Evolutionary conservation across 2,888 invertebrate genomes (phyloP), one percentile per base, ranked within the genome.

Genomic region (Zeuzera pyrina): DNA sequence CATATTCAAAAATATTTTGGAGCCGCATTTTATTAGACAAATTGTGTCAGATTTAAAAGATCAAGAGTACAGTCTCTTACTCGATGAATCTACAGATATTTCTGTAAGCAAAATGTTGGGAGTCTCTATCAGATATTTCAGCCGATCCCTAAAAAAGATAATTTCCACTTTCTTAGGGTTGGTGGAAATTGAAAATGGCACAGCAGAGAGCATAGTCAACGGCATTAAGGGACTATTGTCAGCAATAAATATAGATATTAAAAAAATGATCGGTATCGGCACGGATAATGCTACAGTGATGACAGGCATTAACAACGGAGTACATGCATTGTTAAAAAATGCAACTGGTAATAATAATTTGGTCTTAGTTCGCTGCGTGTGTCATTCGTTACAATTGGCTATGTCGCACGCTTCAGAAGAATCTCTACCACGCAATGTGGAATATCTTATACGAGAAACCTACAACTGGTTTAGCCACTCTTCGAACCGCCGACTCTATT

Each of bases 271-370:
- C 3, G 23, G 23, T 3, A 45, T 51, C 4, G 55, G 53, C 1
- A 49, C 52, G 3, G 52, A 54, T 24, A 57, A 57, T 33, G 54
- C 52, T 7, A 33, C 45, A 6, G 48, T 47, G 2, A 52, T 54
- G 56, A 45, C 37, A 13, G 53, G 51, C 2, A 31, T 37, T 1
- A 48, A 49, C 30, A 45, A 47, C 29, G 47, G 50, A 19, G 42
- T 54, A 2, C 36, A 45, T 29, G 29, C 23, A 15, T 28, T 40
- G 8, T 28, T 55, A 7, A 46, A 47, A 42, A 25, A 31, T 19
- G 34, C 41, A 24, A 16, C 31, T 24, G 33, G 29, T 6, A 7
- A n/a, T 13, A 3, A 10, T 3, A 22, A 37, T 37, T 12, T 37
- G 6, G 12, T 41, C 11, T 29, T 39, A 8, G 25, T 40, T 3